Base-by-base conservation (phyloP, 2,797 vertebrate genomes). In the Notolabrus celidotus region DNA sequence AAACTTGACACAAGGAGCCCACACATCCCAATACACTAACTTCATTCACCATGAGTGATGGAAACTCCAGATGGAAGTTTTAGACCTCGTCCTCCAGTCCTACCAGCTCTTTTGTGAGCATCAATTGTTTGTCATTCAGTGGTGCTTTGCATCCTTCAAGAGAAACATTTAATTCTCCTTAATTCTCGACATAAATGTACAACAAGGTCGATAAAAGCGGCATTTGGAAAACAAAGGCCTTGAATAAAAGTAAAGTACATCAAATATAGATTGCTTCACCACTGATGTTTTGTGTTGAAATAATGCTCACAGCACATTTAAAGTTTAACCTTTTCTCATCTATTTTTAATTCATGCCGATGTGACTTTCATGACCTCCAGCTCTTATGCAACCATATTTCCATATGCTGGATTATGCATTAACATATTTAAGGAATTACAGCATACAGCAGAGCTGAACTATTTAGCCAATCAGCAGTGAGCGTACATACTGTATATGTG, bases 331-430 rank as follows among this genome's bases (percentile, higher is more conserved):
- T 12, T 20, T 34, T n/a, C 1, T 33, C 10, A 1, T 22, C 14
- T 20, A 7, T 25, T 49, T 41, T 23, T 12, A 31, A 5, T n/a
- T 14, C 11, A 8, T 29, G 52, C 9, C 45, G 25, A 8, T 41
- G 7, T 11, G 29, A 27, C 23, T 36, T 57, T 38, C 3, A 67
- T 49, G 65, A 27, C 31, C 22, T 50, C 9, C 0, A 20, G 33
- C 49, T 59, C 47, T 74, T 41, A 66, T 10, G 29, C 23, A 77
- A 52, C 42, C 20, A 8, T 0, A 53, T n/a, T 31, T 70, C n/a
- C 65, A 60, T 25, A 54, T 27, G 36, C 14, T 12, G 29, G 1
- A n/a, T 0, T 29, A 15, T 47, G 27, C 29, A 41, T 2, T 7
- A 11, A 17, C 19, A 64, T 54, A 68, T 50, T 71, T 60, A 39